Evolutionary conservation across 2,888 invertebrate species (phyloP).

Genomic region (Hydraecia micacea): DNA sequence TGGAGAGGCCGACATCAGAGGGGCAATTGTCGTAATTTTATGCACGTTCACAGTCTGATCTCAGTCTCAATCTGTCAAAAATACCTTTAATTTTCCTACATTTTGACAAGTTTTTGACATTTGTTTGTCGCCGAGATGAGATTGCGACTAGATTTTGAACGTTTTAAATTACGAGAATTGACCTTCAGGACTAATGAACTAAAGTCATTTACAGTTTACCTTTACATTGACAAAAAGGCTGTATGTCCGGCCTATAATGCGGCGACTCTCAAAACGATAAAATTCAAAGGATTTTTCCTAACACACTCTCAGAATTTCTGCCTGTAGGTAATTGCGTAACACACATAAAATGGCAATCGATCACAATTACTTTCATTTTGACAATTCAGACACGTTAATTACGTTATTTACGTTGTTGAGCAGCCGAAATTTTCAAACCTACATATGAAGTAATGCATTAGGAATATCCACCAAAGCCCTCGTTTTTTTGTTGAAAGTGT

Average conservation of each 20-base stretch:
- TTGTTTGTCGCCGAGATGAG: too few species aligned
- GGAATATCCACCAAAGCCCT: not conserved
- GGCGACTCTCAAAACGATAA: not conserved
- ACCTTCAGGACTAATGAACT: not conserved
- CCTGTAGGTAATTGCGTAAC: not conserved
- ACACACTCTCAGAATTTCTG: not conserved
- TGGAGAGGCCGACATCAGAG: not conserved
- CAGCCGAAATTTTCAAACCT: not conserved
- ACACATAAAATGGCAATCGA: not conserved
- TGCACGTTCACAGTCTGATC: too few species aligned
- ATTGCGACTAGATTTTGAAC: too few species aligned
- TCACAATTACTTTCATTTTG: not conserved
- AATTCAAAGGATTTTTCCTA: not conserved
- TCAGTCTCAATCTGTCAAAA: too few species aligned
- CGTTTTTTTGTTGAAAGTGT: not conserved
- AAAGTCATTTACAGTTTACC: not conserved
- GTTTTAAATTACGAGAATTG: too few species aligned
- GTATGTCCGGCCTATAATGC: not conserved
- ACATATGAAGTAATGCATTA: not conserved
- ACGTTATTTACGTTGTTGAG: not conserved
- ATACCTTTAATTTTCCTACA: too few species aligned
- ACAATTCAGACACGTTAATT: not conserved
- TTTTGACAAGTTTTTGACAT: too few species aligned
- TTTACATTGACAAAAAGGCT: not conserved
- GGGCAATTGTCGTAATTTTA: too few species aligned